Evolutionary conservation across 2,888 invertebrate species (phyloP).

Genomic region (Aquatica leii): DNA sequence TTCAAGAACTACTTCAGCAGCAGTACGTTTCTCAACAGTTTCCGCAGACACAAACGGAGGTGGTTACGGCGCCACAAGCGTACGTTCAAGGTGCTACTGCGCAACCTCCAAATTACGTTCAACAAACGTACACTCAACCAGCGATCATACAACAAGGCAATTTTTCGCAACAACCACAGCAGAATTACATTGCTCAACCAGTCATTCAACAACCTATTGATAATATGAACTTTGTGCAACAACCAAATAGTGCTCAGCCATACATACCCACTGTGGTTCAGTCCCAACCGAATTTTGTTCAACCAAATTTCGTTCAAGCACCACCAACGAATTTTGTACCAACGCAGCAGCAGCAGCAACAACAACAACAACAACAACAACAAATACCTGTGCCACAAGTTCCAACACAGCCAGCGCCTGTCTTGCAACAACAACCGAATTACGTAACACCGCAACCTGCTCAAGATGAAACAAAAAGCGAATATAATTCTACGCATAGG

Average conservation of each 20-base stretch:
- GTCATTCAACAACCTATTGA: conserved; percentile 31
- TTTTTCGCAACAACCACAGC: conserved; percentile 18
- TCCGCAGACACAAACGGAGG: conserved; percentile 25
- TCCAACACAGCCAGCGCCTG: conserved; percentile 1
- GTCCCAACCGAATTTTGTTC: conserved; percentile 3
- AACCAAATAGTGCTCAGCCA: no score
- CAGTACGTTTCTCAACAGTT: conserved; percentile 42
- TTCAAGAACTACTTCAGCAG: conserved; percentile 44
- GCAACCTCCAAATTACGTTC: conserved; percentile 1
- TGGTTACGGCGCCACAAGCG: not conserved
- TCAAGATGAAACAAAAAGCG: conserved; percentile 46
- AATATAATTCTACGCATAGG: conserved; percentile 49
- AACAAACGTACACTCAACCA: conserved; percentile 15
- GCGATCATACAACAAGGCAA: conserved; percentile 36
- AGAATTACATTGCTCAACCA: not conserved
- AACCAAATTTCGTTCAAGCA: not conserved
- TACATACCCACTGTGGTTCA: conserved; percentile 16
- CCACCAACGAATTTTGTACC: conserved; percentile 9
- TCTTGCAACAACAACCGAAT: conserved; percentile 6
- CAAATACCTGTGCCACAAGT: not conserved
- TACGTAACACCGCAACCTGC: no score
- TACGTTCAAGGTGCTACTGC: not conserved
- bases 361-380: conserved; percentile 20
- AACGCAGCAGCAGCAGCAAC: no score
- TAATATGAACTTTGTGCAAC: no score